Percentiles rank a stretch among this genome's conserved stretches.
Conservation (phyloP, 2,888 invertebrate species). For the Chloroclystis v-ata region DNA sequence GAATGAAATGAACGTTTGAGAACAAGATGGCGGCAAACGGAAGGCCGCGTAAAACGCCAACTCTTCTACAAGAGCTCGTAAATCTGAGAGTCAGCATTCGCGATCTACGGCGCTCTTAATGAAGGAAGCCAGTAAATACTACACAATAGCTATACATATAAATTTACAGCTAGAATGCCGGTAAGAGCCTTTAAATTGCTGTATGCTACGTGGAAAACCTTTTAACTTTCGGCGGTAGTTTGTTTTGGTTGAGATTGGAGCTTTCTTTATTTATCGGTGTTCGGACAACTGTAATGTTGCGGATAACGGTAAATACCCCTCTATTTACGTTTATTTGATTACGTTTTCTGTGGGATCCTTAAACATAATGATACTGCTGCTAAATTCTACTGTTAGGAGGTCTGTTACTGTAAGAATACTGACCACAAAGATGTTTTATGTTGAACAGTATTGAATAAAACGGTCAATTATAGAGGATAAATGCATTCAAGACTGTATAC, state of each 20-base stretch:
- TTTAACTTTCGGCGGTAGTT: neutral
- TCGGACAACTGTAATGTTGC: too few relatives aligned
- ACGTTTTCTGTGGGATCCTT: too few relatives aligned
- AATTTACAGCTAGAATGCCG: neutral
- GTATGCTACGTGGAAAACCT: neutral
- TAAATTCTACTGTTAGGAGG: too few relatives aligned
- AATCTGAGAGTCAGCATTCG: constrained; percentile 15
- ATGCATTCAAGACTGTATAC: too few relatives aligned
- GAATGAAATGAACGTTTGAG: neutral
- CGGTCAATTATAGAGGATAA: too few relatives aligned
- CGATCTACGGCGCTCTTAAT: constrained; percentile 17
- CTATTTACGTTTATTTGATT: too few relatives aligned
- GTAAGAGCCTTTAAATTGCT: constrained; percentile 1
- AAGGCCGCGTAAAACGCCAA: constrained; percentile 6
- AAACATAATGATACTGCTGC: too few relatives aligned
- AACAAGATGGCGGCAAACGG: neutral
- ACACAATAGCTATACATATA: neutral
- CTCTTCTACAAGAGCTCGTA: constrained; percentile 12
- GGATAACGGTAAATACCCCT: too few relatives aligned
- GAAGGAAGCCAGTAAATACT: constrained; percentile 11
- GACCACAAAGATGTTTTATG: too few relatives aligned
- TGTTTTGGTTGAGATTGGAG: neutral
- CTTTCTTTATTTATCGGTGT: neutral
- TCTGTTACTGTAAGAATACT: too few relatives aligned
- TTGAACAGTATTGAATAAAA: too few relatives aligned